Evolutionary conservation across 2,797 vertebrate species (phyloP), one percentile per base, ranked within the genome.

Genomic region (Enteromius anoplus): DNA sequence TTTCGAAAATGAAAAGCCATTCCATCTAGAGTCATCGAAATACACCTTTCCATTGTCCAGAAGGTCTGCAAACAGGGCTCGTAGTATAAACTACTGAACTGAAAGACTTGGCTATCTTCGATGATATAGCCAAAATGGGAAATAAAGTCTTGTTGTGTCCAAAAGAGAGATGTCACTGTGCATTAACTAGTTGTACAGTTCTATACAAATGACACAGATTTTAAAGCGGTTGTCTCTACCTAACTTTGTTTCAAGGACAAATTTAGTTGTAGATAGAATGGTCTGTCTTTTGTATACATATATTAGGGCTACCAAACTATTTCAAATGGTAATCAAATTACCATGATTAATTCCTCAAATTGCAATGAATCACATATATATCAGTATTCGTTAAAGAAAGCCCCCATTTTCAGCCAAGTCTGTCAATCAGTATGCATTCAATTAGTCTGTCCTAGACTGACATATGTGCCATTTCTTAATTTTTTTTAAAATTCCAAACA

Each of bases 301-400:
- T 14, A 75, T 75, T 58, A 75, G 72, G 72, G 51, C 72, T 75
- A 75, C 34, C 32, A 75, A 75, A 40, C 32, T 17, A 58, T 75
- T 40, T 9, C 1, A 37, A 17, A 26, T 23, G 2, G 0, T 40
- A 40, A 58, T 55, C 6, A 58, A 8, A 17, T 40, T 15, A 40
- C 34, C 21, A 75, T 15, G 5, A 75, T 40, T 40, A 58, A 23
- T 23, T 40, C 0, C 23, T 58, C 34, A 40, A 40, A 37, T 75
- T 40, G 51, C 53, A 40, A 58, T 75, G 23, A 58, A 64, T 64
- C 14, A 64, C 26, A 62, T n/a, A 53, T 51, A 12, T 51, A 53
- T 53, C 10, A 34, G 29, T 19, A 12, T 73, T 53, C 53, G 47
- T 19, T 73, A n/a, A 34, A 29, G 47, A 75, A 55, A 75, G 49